Evolutionary conservation across 2,888 invertebrate species (phyloP), one percentile per base, ranked within the genome.

Genomic region (Oligia fasciuncula): DNA sequence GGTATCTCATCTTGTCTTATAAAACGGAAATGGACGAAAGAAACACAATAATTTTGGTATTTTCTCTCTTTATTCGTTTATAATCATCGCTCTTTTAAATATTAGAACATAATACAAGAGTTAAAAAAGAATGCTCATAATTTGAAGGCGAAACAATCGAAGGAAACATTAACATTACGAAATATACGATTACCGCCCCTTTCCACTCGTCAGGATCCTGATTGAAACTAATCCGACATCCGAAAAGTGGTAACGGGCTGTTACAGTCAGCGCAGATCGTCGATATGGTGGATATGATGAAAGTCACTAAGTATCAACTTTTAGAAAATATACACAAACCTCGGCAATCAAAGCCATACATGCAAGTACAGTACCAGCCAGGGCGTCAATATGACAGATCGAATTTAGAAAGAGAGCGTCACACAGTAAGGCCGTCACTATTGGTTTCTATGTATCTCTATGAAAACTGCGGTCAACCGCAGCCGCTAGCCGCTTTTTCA

Each of bases 21-120:
- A n/a, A 65, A 73, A 62, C 49, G 5, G 19, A 65, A 73, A 67
- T 43, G 11, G 17, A 66, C 13, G 4, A 78, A 68, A n/a, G 17
- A 83, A 79, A 77, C 68, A 60, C 63, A 72, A 73, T 19, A 72
- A 73, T 19, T 67, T 46, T 79, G 77, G 65, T 67, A 66, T 86
- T 84, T 86, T 86, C 57, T 70, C 43, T 60, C 82, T 87, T 87
- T 86, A 86, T 84, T 84, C 13, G 14, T 73, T 73, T 76, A 72
- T 57, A 83, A 81, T 74, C 71, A 69, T 75, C 35, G 68, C 72
- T 82, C 11, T 66, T 69, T 62, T 68, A 68, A 79, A 71, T 78
- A 79, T 80, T 81, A 81, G 74, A 79, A 84, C 63, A 85, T 66
- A 87, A 81, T 73, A 78, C 57, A 75, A 51, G 71, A 3, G n/a